Evolutionary conservation across 2,888 invertebrate species (phyloP).

Genomic region (Athrips mouffetella): DNA sequence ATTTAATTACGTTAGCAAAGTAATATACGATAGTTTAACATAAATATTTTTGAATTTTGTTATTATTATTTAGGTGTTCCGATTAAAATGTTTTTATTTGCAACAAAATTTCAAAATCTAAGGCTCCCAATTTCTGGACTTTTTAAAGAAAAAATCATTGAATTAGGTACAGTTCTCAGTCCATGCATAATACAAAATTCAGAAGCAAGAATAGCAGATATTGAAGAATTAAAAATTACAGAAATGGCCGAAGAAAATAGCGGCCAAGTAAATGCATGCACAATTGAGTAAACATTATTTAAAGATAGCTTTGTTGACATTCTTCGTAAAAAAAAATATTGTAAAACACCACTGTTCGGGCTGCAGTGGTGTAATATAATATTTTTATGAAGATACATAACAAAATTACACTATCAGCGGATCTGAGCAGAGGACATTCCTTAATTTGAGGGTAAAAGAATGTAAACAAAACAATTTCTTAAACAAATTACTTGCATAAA

Average conservation of each 20-base stretch:
- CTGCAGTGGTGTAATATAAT: constrained; percentile 41
- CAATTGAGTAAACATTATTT: constrained; percentile 21
- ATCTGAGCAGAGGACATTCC: too few relatives aligned
- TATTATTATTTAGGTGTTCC: too few relatives aligned
- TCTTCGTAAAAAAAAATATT: constrained; percentile 17
- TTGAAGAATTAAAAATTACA: constrained; percentile 7
- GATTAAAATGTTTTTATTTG: too few relatives aligned
- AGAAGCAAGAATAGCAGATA: constrained; percentile 20
- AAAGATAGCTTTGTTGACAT: constrained; percentile 31
- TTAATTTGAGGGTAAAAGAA: constrained; percentile 17
- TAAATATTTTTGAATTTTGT: too few relatives aligned
- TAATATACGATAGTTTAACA: too few relatives aligned
- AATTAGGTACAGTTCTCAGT: constrained; percentile 49
- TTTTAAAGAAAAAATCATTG: constrained; percentile 66
- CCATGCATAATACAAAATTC: constrained; percentile 40
- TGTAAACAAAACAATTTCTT: constrained; percentile 34
- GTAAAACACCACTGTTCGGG: constrained; percentile 53
- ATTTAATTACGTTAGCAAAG: too few relatives aligned
- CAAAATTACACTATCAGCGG: constrained; percentile 6
- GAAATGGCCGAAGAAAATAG: neutral
- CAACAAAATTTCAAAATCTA: neutral
- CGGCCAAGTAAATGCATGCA: neutral
- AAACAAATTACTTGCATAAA: constrained; percentile 26
- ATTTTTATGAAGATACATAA: constrained; percentile 21
- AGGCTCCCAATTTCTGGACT: constrained; percentile 60